These are phyloP conservation scores for Drosophila nr. perissopoda DNA, from an alignment of 2,888 invertebrate genomes.

Conservation along the genomic window DNA sequence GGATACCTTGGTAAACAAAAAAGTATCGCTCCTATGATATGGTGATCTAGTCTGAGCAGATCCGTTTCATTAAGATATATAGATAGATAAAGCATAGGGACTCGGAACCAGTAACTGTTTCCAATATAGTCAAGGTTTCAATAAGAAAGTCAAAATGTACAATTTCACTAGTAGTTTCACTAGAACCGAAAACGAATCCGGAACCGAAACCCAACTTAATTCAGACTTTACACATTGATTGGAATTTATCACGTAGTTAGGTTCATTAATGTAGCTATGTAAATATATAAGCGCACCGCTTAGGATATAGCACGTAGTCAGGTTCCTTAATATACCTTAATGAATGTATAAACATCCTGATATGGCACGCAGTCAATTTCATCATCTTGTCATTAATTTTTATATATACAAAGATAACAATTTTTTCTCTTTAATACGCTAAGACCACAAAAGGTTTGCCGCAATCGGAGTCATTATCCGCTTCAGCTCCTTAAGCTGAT, in stretches of 20 bases:
- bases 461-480: background rate
- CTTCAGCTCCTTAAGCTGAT: background rate
- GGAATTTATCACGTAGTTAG: background rate
- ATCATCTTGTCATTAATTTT: background rate
- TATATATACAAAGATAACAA: background rate
- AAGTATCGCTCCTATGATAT: too few species aligned
- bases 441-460: background rate
- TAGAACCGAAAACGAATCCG: background rate
- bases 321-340: background rate
- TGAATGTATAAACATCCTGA: background rate
- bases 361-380: background rate
- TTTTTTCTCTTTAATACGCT: background rate
- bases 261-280: background rate
- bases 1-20: too few species aligned
- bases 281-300: background rate
- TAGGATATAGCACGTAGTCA: background rate
- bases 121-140: background rate
- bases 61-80: background rate
- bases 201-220: background rate
- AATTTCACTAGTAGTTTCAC: background rate
- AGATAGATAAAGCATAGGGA: background rate
- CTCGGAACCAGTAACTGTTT: background rate
- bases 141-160: background rate
- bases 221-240: background rate
- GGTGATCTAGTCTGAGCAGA: background rate